A percentile compares a stretch with the other conserved stretches of the same genome.
Evolutionary conservation across 2,113 vertebrate genomes (phyloP).

Genomic region (Calyptomena viridis): DNA sequence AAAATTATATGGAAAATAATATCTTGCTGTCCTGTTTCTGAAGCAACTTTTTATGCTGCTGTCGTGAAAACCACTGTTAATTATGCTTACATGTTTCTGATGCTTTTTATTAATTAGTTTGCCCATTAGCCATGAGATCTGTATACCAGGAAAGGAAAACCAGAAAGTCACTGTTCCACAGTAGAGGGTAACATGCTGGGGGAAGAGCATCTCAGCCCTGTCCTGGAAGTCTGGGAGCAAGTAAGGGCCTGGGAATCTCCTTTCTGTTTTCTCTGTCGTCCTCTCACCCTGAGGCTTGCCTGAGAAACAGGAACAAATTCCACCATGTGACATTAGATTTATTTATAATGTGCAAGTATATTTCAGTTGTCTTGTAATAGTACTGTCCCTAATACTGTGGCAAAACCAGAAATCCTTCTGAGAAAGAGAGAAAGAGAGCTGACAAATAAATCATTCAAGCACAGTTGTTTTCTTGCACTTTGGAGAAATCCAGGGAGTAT

Average conservation of each 20-base stretch:
- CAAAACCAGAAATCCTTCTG: not conserved
- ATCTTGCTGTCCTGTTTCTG: not conserved
- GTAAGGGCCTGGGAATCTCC: not conserved
- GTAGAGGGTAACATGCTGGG: not conserved
- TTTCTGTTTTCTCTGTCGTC: not conserved
- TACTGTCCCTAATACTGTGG: not conserved
- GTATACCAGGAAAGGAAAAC: not conserved
- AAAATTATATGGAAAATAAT: not conserved
- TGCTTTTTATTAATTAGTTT: not conserved
- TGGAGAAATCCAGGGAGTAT: not conserved
- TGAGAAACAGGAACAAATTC: not conserved
- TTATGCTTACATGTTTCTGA: not conserved
- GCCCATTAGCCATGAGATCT: not conserved
- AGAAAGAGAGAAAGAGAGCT: not conserved
- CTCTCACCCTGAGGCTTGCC: not conserved
- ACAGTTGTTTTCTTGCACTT: not conserved
- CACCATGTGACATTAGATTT: not conserved
- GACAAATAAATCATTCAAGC: not conserved
- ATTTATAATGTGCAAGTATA: not conserved
- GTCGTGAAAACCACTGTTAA: not conserved
- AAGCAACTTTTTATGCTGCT: not conserved
- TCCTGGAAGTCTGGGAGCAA: not conserved
- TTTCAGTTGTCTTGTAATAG: not conserved
- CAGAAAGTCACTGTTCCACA: not conserved
- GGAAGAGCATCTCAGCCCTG: fast-evolving